Percentiles rank a stretch among this genome's conserved stretches.
phyloP scores from a whole-genome alignment of 2,113 vertebrate genomes.

The Myiagra hebetior region DNA sequence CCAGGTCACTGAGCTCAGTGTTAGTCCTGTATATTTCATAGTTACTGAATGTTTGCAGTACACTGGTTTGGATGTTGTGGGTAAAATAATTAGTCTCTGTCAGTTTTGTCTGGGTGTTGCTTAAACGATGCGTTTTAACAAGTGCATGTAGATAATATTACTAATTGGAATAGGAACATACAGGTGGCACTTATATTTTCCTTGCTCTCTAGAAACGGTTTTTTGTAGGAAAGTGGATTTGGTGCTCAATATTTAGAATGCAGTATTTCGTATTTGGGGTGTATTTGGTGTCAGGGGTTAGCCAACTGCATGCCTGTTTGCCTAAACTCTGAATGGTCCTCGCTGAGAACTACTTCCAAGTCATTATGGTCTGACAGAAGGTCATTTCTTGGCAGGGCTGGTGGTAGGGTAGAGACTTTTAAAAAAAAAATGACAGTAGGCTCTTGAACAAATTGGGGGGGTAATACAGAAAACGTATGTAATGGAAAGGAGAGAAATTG shows the following conservation, averaged over 20 bases:
- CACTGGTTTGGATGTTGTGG: rapidly evolving
- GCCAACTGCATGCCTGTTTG: rapidly evolving
- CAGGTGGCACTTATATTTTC: rapidly evolving
- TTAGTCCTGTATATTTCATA: rapidly evolving
- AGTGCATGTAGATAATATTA: rapidly evolving
- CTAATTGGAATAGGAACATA: rapidly evolving
- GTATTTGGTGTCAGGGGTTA: background rate
- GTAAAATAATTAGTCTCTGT: background rate
- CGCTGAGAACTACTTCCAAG: background rate
- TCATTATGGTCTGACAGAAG: background rate
- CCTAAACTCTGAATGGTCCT: background rate
- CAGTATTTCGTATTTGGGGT: rapidly evolving
- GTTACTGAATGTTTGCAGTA: rapidly evolving
- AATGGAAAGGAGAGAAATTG: background rate
- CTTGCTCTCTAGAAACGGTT: background rate
- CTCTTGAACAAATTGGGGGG: background rate
- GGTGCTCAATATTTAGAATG: rapidly evolving
- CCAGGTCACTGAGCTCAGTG: background rate
- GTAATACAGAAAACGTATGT: rapidly evolving
- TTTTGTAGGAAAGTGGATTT: background rate
- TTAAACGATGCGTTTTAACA: background rate
- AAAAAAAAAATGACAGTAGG: too few species aligned
- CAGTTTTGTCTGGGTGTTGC: rapidly evolving
- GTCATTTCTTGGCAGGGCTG: background rate
- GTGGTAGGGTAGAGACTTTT: background rate